These are phyloP conservation scores for Bombyx mandarina DNA, from an alignment of 1,140 invertebrate genomes.

Conservation along the genomic window DNA sequence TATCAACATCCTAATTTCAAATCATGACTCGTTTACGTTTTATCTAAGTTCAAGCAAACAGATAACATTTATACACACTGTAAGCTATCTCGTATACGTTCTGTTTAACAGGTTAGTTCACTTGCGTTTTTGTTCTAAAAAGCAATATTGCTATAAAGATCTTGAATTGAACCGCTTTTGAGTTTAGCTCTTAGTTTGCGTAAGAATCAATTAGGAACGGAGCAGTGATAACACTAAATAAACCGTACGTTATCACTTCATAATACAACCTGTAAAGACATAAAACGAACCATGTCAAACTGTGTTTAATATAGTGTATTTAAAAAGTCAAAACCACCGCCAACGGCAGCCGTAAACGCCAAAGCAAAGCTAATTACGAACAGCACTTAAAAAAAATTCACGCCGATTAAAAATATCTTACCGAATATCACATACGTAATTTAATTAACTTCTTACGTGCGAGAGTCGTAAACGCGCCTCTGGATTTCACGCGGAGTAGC, in stretches of 20 bases:
- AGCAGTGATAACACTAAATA: too few species aligned
- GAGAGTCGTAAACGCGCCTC: slow-evolving; percentile 28
- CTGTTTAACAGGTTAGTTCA: too few species aligned
- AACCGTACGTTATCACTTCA: too few species aligned
- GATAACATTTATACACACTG: slow-evolving; percentile 1
- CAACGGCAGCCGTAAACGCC: slow-evolving; percentile 4
- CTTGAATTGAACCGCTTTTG: too few species aligned
- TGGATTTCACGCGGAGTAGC: slow-evolving; percentile 19
- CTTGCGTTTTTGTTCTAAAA: too few species aligned
- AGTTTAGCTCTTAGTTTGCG: too few species aligned
- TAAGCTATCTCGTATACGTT: too few species aligned
- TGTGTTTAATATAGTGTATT: too few species aligned
- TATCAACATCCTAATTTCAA: not conserved
- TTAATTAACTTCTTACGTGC: slow-evolving; percentile 19
- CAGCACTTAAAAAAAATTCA: not conserved
- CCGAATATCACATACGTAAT: slow-evolving; percentile 9
- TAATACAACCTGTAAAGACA: too few species aligned
- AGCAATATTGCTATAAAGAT: too few species aligned
- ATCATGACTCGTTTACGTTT: not conserved
- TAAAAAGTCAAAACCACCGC: slow-evolving; percentile 1
- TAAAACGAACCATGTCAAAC: too few species aligned
- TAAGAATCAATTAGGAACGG: too few species aligned
- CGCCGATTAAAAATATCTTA: slow-evolving; percentile 5
- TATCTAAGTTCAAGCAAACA: slow-evolving; percentile 1
- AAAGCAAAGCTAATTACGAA: slow-evolving; percentile 5